Percentiles rank a stretch among this genome's conserved stretches.
Evolutionary conservation across 1,140 invertebrate genomes (phyloP).

Genomic region (Ostrea edulis): DNA sequence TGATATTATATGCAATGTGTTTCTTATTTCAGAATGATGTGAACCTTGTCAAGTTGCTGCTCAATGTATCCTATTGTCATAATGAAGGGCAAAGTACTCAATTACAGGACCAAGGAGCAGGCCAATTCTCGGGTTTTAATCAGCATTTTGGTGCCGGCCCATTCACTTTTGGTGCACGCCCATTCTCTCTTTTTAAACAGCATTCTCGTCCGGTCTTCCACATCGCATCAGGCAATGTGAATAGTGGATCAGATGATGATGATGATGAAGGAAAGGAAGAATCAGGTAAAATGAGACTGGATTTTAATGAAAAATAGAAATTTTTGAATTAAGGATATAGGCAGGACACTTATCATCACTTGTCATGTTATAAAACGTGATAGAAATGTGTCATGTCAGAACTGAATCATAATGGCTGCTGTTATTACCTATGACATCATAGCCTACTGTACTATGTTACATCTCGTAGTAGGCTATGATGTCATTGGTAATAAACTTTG

Average conservation of each 20-base stretch:
- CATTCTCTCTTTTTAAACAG: slow-evolving; percentile 66
- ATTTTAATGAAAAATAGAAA: too few relatives aligned
- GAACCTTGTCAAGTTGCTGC: slow-evolving; percentile 79
- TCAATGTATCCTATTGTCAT: slow-evolving; percentile 75
- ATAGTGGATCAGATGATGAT: slow-evolving; percentile 37
- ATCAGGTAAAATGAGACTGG: slow-evolving; percentile 44
- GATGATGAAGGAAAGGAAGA: slow-evolving; percentile 54
- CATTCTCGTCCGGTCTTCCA: slow-evolving; percentile 68
- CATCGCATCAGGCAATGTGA: slow-evolving; percentile 58
- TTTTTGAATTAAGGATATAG: too few relatives aligned
- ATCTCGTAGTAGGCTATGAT: too few relatives aligned
- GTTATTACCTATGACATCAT: too few relatives aligned
- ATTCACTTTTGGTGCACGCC: too few relatives aligned
- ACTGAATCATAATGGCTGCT: too few relatives aligned
- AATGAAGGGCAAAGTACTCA: neutral
- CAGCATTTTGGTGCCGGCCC: slow-evolving; percentile 68
- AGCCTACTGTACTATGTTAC: too few relatives aligned
- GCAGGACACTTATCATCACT: too few relatives aligned
- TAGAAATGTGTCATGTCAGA: too few relatives aligned
- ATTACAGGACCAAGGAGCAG: slow-evolving; percentile 25
- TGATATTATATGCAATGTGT: neutral
- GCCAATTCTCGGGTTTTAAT: slow-evolving; percentile 62
- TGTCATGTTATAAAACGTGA: too few relatives aligned
- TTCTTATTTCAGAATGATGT: slow-evolving; percentile 77
- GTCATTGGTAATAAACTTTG: too few relatives aligned